Evolutionary conservation across 2,797 vertebrate genomes (phyloP), one percentile per base, ranked within the genome.

Genomic region (Sebastolobus altivelis): DNA sequence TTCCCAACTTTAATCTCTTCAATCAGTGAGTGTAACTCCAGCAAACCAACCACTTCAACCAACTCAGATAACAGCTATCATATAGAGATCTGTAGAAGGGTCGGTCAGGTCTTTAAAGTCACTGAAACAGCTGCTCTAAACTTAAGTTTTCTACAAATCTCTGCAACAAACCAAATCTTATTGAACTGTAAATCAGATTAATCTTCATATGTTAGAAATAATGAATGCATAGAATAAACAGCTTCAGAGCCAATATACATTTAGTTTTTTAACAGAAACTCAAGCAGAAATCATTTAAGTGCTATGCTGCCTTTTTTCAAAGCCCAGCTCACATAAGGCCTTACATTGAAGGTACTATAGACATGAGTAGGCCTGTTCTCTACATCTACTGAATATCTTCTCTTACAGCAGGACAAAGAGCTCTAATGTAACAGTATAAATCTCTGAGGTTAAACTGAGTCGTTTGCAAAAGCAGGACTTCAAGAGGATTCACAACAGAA

Each of bases 381-480:
- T 81, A 80, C 37, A 54, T 71, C 68, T 84, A 81, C 56, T 67
- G 35, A 75, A 58, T 52, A 81, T 80, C 20, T 82, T 80, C 68
- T 87, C 80, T 75, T 73, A 82, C 89, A 90, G 89, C 87, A 87
- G 90, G 80, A 90, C 83, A 59, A 73, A 70, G 70, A 80, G 77
- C 84, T 87, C 85, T 81, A 86, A 77, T 60, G 54, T 35, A n/a
- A 81, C 78, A 35, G 38, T 31, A 81, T 25, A 81, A 66, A 85
- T 62, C 27, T 80, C 72, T 73, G 78, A 88, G 74, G 60, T 87
- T 73, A 71, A 79, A 83, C 77, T 68, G 69, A 69, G 71, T 65
- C 5, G 20, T 78, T 87, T 66, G 82, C 77, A 79, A 59, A 91
- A 91, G 88, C 88, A 83, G 88, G 79, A 84, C 56, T 70, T 27